Evolutionary conservation across 2,888 invertebrate species (phyloP).

Genomic region (Drosophila mimica): DNA sequence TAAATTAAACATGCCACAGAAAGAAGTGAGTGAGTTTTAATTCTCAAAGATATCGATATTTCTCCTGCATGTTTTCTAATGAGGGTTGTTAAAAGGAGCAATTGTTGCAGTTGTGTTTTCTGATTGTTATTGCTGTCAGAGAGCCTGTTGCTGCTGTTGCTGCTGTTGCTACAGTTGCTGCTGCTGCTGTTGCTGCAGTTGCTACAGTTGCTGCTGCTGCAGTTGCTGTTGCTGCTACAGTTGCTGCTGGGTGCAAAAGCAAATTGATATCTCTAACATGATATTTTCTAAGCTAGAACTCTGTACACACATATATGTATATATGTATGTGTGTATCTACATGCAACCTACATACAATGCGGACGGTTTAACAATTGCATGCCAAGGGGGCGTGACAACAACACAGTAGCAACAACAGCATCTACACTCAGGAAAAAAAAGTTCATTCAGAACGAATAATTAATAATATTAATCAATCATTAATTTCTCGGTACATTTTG

Average conservation of each 20-base stretch:
- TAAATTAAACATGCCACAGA: conserved; percentile 2
- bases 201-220: conserved; percentile 14
- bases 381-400: conserved; percentile 24
- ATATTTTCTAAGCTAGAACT: conserved; percentile 37
- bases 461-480: no score
- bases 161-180: conserved; percentile 7
- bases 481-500: no score
- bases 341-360: conserved; percentile 3
- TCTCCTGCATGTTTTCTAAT: background rate
- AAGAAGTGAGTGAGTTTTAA: background rate
- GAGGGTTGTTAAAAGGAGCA: conserved; percentile 5
- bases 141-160: conserved; percentile 13
- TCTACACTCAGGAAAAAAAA: background rate
- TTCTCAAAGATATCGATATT: background rate
- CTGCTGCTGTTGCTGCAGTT: conserved; percentile 24
- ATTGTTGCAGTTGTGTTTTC: background rate
- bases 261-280: conserved; percentile 63
- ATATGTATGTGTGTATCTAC: conserved; percentile 3
- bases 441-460: no score
- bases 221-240: conserved; percentile 16
- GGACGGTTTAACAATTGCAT: conserved; percentile 21
- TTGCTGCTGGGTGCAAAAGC: conserved; percentile 44
- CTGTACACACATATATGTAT: conserved; percentile 28
- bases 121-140: background rate
- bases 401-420: background rate